Conservation (phyloP, 2,888 invertebrate species). For the Eretmocerus hayati region DNA sequence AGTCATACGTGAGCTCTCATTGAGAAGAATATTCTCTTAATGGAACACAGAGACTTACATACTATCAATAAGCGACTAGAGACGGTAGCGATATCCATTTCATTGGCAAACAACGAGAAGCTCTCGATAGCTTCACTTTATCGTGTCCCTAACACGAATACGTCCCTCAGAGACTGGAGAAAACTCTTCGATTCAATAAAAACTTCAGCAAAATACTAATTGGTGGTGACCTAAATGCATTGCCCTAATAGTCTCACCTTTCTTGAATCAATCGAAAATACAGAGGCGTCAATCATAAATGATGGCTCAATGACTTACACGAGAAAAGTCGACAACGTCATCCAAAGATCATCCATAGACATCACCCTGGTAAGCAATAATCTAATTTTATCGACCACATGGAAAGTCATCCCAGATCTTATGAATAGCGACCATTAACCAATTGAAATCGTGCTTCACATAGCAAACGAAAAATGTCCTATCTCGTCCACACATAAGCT, state of each 20-base stretch:
- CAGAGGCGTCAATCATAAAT: neutral
- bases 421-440: neutral
- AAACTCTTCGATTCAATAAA: neutral
- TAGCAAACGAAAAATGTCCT: neutral
- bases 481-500: neutral
- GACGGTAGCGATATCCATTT: neutral
- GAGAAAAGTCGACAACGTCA: neutral
- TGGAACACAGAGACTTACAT: neutral
- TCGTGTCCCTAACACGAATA: neutral
- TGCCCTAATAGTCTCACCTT: neutral
- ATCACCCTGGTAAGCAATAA: neutral
- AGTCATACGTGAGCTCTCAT: neutral
- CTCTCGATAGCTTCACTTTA: neutral
- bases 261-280: neutral
- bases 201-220: neutral
- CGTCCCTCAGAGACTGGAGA: neutral
- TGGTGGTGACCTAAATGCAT: neutral
- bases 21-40: neutral
- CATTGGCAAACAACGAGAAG: neutral
- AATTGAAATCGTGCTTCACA: neutral
- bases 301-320: neutral
- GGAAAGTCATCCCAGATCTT: neutral
- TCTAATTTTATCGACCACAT: neutral
- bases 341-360: neutral
- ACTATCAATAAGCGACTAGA: neutral